Conservation (phyloP, 2,113 vertebrate genomes). For the Pterocles burchelli region DNA sequence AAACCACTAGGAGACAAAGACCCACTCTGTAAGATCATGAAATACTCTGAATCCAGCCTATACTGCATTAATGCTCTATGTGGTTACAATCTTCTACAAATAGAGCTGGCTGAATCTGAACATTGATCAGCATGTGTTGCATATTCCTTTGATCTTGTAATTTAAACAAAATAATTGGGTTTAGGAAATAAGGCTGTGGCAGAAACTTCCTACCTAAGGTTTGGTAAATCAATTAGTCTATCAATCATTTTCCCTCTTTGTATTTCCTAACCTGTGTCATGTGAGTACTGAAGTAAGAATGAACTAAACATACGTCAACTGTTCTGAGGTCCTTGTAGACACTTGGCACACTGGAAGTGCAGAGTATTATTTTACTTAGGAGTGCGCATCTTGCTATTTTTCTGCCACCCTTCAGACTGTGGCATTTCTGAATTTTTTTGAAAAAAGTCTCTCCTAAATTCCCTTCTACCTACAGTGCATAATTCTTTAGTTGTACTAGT, state of each 20-base stretch:
- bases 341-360: not conserved
- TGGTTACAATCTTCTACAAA: not conserved
- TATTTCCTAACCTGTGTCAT: not conserved
- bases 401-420: not conserved
- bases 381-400: not conserved
- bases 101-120: not conserved
- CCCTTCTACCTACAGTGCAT: not conserved
- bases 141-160: slow-evolving; percentile 23
- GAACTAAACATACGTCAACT: not conserved
- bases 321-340: not conserved
- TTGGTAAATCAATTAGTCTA: slow-evolving; percentile 2
- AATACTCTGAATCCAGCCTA: not conserved
- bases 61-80: not conserved
- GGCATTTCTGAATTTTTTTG: not conserved
- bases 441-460: not conserved
- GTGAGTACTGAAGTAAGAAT: not conserved
- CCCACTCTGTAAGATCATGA: not conserved
- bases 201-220: not conserved
- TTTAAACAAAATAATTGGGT: slow-evolving; percentile 10
- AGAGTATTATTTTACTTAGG: not conserved
- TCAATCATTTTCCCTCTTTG: not conserved
- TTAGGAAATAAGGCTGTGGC: slow-evolving; percentile 1
- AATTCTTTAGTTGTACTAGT: not conserved
- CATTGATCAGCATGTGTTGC: not conserved
- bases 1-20: slow-evolving; percentile 42